Evolutionary conservation across 2,888 invertebrate species (phyloP), one percentile per base, ranked within the genome.

Genomic region (Thumatha senex): DNA sequence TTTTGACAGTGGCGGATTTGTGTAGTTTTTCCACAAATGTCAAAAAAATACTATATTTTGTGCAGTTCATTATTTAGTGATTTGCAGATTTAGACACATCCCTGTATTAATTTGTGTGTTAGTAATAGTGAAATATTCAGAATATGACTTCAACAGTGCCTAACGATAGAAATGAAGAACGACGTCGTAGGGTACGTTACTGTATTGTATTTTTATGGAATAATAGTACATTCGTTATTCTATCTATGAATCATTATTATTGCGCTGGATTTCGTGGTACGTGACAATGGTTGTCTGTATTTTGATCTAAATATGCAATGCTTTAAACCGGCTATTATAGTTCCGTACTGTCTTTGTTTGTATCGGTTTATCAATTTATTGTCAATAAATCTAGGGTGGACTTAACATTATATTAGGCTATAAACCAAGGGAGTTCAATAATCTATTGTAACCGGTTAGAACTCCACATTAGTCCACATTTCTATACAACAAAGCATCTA

Each of bases 151-250:
- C 89, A 31, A 80, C 89, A 13, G 58, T 84, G 61, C 83, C 90
- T 31, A 78, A 76, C 36, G 92, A 88, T 58, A 83, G 82, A 60
- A 92, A 86, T 47, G 89, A 90, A 44, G 92, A 92, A 66, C 84
- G 92, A 36, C 86, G 92, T 48, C 89, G 92, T 48, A 81, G 91
- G 78, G 92, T 92, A 72, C 77, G 85, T 68, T 7, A 11, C 13
- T 11, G 12, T 0, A 41, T 13, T 9, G 18, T 29, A 12, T 3
- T 39, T 31, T 8, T 31, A 31, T 31, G 11, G 36, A 34, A 24
- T 24, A 44, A 44, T 24, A 34, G 24, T 43, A 44, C 35, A 46
- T 47, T 58, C 42, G 49, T 47, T 35, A 54, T n/a, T n/a, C n/a
- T n/a, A 46, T 40, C 40, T 33, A 40, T 70, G 69, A 73, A 66